Percentiles rank a stretch among this genome's conserved stretches.
Conservation (phyloP, 2,113 vertebrate genomes). For the Oenanthe oenanthe region DNA sequence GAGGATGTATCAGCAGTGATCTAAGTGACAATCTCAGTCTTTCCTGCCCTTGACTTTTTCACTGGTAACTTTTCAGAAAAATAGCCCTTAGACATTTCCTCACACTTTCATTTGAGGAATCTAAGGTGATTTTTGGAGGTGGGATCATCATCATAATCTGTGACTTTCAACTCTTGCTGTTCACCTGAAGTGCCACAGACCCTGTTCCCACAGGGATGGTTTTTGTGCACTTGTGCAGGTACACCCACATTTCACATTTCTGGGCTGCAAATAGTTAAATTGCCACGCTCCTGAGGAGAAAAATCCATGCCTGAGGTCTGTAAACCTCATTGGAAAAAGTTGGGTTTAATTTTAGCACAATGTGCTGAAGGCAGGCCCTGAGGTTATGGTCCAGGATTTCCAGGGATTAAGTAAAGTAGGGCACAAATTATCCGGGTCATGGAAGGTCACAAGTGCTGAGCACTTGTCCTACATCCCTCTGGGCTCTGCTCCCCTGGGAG, state of each 20-base stretch:
- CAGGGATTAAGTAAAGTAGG: constrained; percentile 67
- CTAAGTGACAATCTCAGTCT: background rate
- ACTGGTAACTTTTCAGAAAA: background rate
- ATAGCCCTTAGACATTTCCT: background rate
- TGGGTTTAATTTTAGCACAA: constrained; percentile 65
- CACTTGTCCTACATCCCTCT: background rate
- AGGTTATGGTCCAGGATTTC: constrained; percentile 67
- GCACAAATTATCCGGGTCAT: constrained; percentile 47
- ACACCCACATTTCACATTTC: background rate
- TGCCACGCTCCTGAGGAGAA: background rate
- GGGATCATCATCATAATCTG: background rate
- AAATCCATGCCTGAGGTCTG: background rate
- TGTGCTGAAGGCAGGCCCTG: constrained; percentile 30
- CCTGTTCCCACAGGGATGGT: background rate
- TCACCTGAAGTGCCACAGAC: background rate
- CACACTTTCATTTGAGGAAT: background rate
- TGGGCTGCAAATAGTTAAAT: background rate
- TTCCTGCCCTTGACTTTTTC: background rate
- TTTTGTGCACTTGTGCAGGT: background rate
- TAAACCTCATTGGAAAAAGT: constrained; percentile 37
- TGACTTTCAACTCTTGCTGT: background rate
- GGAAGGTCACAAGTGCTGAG: constrained; percentile 10
- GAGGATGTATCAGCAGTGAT: background rate
- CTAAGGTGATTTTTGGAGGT: background rate
- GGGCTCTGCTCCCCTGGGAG: background rate